phyloP scores from a whole-genome alignment of 2,113 vertebrate genomes.

The Anseranas semipalmata region DNA sequence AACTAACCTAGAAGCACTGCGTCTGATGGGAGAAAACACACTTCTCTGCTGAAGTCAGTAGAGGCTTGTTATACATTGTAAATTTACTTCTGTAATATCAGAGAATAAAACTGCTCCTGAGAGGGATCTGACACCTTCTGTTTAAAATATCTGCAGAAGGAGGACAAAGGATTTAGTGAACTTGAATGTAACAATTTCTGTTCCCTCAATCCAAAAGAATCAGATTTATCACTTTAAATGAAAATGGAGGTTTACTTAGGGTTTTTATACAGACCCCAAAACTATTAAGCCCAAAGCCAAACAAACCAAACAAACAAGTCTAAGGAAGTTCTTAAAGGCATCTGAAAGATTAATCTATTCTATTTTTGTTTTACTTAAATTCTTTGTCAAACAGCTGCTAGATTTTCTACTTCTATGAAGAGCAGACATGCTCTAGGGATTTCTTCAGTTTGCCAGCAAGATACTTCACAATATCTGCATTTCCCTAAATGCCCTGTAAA shows the following conservation, averaged over 20 bases:
- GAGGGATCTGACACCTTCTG: not conserved
- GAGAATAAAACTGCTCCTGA: not conserved
- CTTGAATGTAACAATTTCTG: not conserved
- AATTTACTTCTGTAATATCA: not conserved
- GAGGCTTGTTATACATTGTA: not conserved
- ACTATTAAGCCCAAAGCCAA: not conserved
- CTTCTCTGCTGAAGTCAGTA: not conserved
- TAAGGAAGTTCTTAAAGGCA: conserved; percentile 13
- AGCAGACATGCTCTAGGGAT: conserved; percentile 21
- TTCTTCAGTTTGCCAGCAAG: conserved; percentile 13
- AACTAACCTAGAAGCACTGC: not conserved
- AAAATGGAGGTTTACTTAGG: not conserved
- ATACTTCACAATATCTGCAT: conserved; percentile 4
- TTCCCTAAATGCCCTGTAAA: conserved; percentile 15
- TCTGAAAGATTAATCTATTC: conserved; percentile 33
- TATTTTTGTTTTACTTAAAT: conserved; percentile 54
- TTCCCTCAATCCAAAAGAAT: not conserved
- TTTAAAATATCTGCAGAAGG: not conserved
- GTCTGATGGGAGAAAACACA: not conserved
- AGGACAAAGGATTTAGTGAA: not conserved
- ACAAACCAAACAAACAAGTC: conserved; percentile 36
- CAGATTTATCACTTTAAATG: not conserved
- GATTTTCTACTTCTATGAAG: conserved; percentile 7
- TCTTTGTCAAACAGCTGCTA: conserved; percentile 42
- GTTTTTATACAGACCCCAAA: not conserved